These are phyloP conservation scores for Drosophila siamana DNA, from an alignment of 2,888 invertebrate species.

Conservation along the genomic window DNA sequence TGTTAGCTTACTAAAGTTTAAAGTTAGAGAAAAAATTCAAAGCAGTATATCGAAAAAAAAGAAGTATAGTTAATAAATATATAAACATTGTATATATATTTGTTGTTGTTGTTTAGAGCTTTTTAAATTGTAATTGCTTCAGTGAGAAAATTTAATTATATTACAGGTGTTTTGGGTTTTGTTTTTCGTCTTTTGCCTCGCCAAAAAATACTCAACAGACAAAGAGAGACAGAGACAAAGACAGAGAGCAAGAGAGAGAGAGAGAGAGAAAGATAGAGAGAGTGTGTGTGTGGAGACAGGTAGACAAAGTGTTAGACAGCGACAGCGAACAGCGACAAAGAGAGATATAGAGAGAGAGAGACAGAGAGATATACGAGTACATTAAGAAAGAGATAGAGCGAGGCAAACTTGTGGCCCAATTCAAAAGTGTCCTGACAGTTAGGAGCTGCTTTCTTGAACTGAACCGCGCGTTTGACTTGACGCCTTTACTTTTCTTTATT, in stretches of 20 bases:
- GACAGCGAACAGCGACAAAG: background rate
- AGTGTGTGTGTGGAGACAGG: background rate
- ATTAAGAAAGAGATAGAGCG: constrained; percentile 8
- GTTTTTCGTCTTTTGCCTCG: constrained; percentile 16
- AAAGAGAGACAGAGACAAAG: background rate
- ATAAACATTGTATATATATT: constrained; percentile 46
- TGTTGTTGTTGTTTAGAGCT: constrained; percentile 9
- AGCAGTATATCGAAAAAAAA: constrained; percentile 52
- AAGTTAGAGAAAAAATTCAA: constrained; percentile 59
- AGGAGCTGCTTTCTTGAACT: constrained; percentile 42
- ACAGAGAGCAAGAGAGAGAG: constrained; percentile 4
- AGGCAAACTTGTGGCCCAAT: constrained; percentile 65
- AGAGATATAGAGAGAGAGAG: background rate
- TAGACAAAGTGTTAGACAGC: constrained; percentile 3
- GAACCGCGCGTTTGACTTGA: constrained; percentile 59
- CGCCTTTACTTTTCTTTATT: constrained; percentile 4
- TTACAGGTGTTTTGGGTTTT: constrained; percentile 45
- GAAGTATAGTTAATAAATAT: constrained; percentile 46
- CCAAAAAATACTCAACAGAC: constrained; percentile 22
- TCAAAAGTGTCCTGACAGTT: constrained; percentile 43
- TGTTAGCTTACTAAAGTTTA: constrained; percentile 51
- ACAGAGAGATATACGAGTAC: background rate
- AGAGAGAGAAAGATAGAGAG: constrained; percentile 5
- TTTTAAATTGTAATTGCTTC: constrained; percentile 17
- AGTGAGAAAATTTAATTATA: constrained; percentile 51